A percentile compares a stretch with the other conserved stretches of the same genome.
These are phyloP conservation scores for Drosophila punjabiensis DNA, from an alignment of 1,140 invertebrate genomes.

Conservation along the genomic window DNA sequence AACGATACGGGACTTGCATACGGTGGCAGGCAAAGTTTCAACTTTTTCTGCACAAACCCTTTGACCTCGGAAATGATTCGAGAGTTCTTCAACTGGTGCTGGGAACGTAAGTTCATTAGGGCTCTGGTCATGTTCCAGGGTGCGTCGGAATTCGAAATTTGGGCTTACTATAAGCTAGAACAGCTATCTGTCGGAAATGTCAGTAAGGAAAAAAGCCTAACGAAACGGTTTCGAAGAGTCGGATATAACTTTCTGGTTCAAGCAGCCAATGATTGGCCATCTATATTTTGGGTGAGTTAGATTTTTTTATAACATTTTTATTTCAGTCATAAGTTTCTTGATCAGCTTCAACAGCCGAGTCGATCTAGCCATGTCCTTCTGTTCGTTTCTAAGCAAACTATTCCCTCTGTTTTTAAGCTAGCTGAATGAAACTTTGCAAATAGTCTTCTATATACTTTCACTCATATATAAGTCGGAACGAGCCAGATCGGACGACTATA, in stretches of 20 bases:
- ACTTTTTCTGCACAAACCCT: not conserved
- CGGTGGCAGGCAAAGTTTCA: not conserved
- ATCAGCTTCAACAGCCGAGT: too few relatives aligned
- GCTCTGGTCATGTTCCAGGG: not conserved
- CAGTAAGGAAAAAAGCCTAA: accelerated
- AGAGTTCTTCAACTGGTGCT: not conserved
- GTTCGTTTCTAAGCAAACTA: too few relatives aligned
- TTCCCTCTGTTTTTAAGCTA: too few relatives aligned
- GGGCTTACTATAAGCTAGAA: not conserved
- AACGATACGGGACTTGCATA: not conserved
- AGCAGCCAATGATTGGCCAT: slow-evolving; percentile 4
- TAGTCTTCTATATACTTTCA: too few relatives aligned
- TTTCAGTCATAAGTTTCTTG: too few relatives aligned
- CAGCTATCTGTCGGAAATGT: not conserved
- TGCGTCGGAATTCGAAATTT: not conserved
- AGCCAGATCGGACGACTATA: too few relatives aligned
- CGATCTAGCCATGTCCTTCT: too few relatives aligned
- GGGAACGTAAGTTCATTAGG: not conserved
- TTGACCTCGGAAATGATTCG: not conserved
- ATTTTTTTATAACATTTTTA: not conserved
- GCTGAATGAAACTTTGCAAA: too few relatives aligned
- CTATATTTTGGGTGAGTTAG: slow-evolving; percentile 15
- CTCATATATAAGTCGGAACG: too few relatives aligned
- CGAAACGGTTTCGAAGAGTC: not conserved
- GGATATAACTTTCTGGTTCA: slow-evolving; percentile 7